Conservation (phyloP, 2,113 vertebrate species). For the Notothenia rossii region DNA sequence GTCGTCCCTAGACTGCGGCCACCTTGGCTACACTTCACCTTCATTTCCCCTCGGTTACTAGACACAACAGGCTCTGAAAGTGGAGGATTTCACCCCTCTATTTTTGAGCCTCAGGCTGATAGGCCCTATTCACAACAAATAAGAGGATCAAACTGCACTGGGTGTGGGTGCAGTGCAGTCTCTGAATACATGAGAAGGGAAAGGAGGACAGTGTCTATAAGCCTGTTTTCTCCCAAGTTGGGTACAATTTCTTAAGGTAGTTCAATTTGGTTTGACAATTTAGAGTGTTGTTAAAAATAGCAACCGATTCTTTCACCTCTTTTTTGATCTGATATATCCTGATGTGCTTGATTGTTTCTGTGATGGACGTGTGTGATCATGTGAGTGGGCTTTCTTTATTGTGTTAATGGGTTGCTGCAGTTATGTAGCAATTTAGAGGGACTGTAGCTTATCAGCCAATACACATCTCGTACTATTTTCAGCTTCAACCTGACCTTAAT, state of each 20-base stretch:
- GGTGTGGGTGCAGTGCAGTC: constrained; percentile 44
- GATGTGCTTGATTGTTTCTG: constrained; percentile 21
- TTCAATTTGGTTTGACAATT: constrained; percentile 1
- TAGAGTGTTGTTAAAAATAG: constrained; percentile 26
- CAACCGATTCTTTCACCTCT: background rate
- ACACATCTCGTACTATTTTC: constrained; percentile 9
- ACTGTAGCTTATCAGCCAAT: constrained; percentile 12
- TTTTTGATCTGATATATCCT: constrained; percentile 23
- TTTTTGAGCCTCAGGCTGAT: constrained; percentile 63
- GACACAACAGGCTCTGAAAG: constrained; percentile 60
- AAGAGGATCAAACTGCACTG: constrained; percentile 69
- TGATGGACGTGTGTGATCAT: constrained; percentile 19
- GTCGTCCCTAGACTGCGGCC: constrained; percentile 48
- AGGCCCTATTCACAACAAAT: constrained; percentile 71
- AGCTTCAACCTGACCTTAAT: constrained; percentile 7
- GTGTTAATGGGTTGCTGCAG: constrained; percentile 3
- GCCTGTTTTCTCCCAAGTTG: constrained; percentile 32
- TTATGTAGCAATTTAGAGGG: background rate
- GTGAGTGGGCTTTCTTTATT: background rate
- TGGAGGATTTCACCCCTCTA: constrained; percentile 60
- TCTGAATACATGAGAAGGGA: constrained; percentile 25
- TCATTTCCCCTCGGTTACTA: constrained; percentile 60
- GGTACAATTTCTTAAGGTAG: constrained; percentile 7
- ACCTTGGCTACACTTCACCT: constrained; percentile 60
- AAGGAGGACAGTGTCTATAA: constrained; percentile 22